A percentile compares a stretch with the other conserved stretches of the same genome.
These are phyloP conservation scores for Tretioscincus oriximinensis DNA, from an alignment of 2,113 vertebrate genomes.

Conservation along the genomic window DNA sequence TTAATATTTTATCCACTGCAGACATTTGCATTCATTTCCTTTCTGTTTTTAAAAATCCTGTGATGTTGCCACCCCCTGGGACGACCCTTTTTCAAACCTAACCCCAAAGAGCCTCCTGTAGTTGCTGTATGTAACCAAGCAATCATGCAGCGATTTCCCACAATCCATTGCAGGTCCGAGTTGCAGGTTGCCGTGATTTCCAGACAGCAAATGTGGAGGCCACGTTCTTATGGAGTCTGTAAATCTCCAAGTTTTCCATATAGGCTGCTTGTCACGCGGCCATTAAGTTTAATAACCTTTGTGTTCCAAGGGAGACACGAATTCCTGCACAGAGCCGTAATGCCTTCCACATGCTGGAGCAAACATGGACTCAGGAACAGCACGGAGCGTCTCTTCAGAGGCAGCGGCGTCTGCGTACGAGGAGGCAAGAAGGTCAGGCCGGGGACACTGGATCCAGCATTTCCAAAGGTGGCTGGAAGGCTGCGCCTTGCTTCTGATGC, in stretches of 20 bases:
- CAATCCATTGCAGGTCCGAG: slow-evolving; percentile 3
- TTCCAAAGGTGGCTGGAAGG: no score
- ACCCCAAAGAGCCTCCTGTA: no score
- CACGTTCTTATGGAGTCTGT: slow-evolving; percentile 42
- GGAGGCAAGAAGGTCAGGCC: no score
- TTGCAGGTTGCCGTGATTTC: slow-evolving; percentile 7
- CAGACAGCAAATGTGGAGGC: slow-evolving; percentile 40
- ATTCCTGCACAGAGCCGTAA: slow-evolving; percentile 35
- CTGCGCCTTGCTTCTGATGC: no score
- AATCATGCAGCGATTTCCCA: not conserved
- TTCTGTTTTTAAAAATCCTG: no score
- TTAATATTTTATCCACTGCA: no score
- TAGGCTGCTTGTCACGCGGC: slow-evolving; percentile 50
- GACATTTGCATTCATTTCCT: no score
- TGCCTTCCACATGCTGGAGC: slow-evolving; percentile 26
- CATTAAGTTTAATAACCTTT: slow-evolving; percentile 49
- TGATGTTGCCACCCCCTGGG: no score
- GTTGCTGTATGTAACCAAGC: slow-evolving; percentile 21
- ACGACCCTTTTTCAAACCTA: no score
- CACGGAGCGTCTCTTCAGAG: not conserved
- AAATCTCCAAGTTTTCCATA: slow-evolving; percentile 71
- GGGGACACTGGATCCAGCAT: no score
- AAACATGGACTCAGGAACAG: slow-evolving; percentile 1
- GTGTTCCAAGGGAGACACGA: slow-evolving; percentile 38
- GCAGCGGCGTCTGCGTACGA: not conserved